These are phyloP conservation scores for Tenthredo scrophulariae DNA, from an alignment of 2,888 invertebrate species.

Conservation along the genomic window DNA sequence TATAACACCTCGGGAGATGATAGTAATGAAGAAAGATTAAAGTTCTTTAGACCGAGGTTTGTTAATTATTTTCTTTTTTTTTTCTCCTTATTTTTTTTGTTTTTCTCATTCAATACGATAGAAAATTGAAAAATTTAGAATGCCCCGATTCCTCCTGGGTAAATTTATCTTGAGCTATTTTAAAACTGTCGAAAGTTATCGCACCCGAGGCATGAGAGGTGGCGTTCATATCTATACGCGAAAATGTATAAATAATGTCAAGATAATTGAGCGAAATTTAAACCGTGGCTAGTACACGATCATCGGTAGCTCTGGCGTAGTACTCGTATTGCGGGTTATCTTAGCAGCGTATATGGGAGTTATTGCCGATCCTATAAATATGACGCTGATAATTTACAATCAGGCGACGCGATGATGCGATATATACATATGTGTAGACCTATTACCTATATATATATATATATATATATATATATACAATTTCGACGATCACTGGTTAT, in stretches of 20 bases:
- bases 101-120: neutral
- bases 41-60: neutral
- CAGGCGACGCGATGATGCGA: neutral
- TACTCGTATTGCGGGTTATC: neutral
- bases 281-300: neutral
- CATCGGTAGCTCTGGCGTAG: neutral
- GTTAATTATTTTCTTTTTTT: neutral
- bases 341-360: neutral
- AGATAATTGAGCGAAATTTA: slow-evolving; percentile 10
- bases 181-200: slow-evolving; percentile 32
- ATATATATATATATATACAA: neutral
- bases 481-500: neutral
- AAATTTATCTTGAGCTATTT: slow-evolving; percentile 40
- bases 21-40: neutral
- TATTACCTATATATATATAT: neutral
- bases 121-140: neutral
- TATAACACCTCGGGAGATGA: neutral
- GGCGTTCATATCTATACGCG: neutral
- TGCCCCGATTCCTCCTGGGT: neutral
- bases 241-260: slow-evolving; percentile 28
- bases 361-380: neutral
- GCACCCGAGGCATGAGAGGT: slow-evolving; percentile 4
- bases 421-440: neutral
- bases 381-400: neutral
- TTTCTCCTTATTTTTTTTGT: neutral